Evolutionary conservation across 2,888 invertebrate species (phyloP).

Genomic region (Luffia ferchaultella): DNA sequence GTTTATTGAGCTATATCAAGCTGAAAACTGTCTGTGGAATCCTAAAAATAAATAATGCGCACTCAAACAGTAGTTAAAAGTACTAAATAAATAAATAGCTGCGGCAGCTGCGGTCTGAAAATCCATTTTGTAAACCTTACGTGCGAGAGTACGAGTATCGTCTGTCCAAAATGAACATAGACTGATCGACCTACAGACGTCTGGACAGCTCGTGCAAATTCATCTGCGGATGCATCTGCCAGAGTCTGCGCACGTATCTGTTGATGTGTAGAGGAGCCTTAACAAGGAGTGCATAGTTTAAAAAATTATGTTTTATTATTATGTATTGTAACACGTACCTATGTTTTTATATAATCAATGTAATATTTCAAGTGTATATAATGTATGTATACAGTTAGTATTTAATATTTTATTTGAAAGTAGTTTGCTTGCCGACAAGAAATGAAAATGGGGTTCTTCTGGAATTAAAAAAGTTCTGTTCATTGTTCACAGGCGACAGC

Average conservation of each 20-base stretch:
- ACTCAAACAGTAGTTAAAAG: constrained; percentile 3
- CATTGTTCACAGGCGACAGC: constrained; percentile 79
- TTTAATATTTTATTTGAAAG: no score
- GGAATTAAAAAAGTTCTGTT: no score
- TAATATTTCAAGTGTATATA: no score
- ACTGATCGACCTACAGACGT: constrained; percentile 4
- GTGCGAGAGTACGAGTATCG: constrained; percentile 1
- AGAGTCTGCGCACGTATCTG: constrained; percentile 1
- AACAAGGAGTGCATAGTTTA: no score
- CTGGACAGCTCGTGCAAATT: constrained; percentile 1
- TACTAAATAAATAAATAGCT: constrained; percentile 5
- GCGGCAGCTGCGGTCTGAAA: constrained; percentile 4
- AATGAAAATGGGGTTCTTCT: no score
- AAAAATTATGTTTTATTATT: no score
- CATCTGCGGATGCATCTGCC: constrained; percentile 2
- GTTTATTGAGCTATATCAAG: constrained; percentile 7
- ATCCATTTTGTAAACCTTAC: constrained; percentile 5
- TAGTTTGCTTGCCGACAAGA: no score
- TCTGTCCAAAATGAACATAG: constrained; percentile 2
- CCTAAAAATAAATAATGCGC: constrained; percentile 6
- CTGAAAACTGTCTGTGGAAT: constrained; percentile 8
- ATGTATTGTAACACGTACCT: no score
- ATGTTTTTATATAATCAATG: no score
- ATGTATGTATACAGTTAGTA: no score
- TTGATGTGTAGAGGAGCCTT: not conserved